Evolutionary conservation across 2,113 vertebrate genomes (phyloP), one percentile per base, ranked within the genome.

Genomic region (Mustela nigripes): DNA sequence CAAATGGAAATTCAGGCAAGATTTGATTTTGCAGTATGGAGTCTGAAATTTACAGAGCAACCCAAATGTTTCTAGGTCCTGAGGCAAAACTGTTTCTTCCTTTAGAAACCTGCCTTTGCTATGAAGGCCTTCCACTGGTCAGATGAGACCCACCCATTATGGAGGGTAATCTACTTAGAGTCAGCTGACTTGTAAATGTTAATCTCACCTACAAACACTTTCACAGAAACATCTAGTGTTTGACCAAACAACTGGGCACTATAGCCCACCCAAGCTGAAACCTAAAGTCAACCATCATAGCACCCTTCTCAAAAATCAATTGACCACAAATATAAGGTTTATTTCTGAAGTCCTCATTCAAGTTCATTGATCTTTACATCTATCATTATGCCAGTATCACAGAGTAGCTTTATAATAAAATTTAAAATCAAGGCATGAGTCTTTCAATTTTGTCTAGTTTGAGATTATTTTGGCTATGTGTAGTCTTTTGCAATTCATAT

Each of bases 361-460:
- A 56, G 50, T 80, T 39, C 69, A n/a, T 3, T 79, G 80, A 67
- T 39, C 28, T 62, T 12, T 93, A 26, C 50, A 9, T 74, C 53
- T 89, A 50, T 73, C 18, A 33, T 90, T 97, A 63, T 48, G 48
- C 80, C 58, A 82, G 19, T 48, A 88, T 65, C 26, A 56, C 53
- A 48, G 31, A n/a, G 5, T 53, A 60, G 12, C 28, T 78, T 48
- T 94, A 22, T 11, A 53, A 28, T 82, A 83, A 78, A n/a, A 50
- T 82, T 63, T 56, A 90, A 62, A 87, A 79, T 97, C 91, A 63
- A 78, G 62, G 74, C 71, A 39, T 91, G 60, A 87, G 33, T 71
- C 73, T 67, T 95, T 45, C 28, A 56, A 71, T 91, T 91, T 28
- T 58, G 19, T 50, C 56, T 74, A 50, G 78, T 65, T 82, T n/a